Percentiles rank a stretch among this genome's conserved stretches.
These are phyloP conservation scores for fruit fly (Drosophila melanogaster) DNA, from an alignment of 1,140 invertebrate species.

Conservation along the genomic window Release_6_plus_ISO1_MT NT_037436.4:13624501-13625000, in stretches of 20 bases:
- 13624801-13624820: slow-evolving; percentile 19
- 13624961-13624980: slow-evolving; percentile 57
- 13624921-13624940: slow-evolving; percentile 35
- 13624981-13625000: too few relatives aligned
- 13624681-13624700: slow-evolving; percentile 3
- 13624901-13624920: slow-evolving; percentile 69
- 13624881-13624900: slow-evolving; percentile 81
- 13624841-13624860: slow-evolving; percentile 84
- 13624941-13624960: slow-evolving; percentile 63
- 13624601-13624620: slow-evolving; percentile 43
- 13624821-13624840: slow-evolving; percentile 56
- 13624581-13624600: slow-evolving; percentile 28
- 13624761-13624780: slow-evolving; percentile 61
- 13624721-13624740: slow-evolving; percentile 60
- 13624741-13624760: slow-evolving; percentile 70
- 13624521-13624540: too few relatives aligned
- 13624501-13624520: neutral
- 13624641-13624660: slow-evolving; percentile 72
- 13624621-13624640: slow-evolving; percentile 49
- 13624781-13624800: slow-evolving; percentile 76
- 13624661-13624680: slow-evolving; percentile 45
- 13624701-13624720: slow-evolving; percentile 16
- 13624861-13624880: slow-evolving; percentile 80
- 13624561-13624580: slow-evolving; percentile 6
- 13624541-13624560: too few relatives aligned